Evolutionary conservation across 2,888 invertebrate genomes (phyloP), one percentile per base, ranked within the genome.

Genomic region (Epistrophe grossulariae): DNA sequence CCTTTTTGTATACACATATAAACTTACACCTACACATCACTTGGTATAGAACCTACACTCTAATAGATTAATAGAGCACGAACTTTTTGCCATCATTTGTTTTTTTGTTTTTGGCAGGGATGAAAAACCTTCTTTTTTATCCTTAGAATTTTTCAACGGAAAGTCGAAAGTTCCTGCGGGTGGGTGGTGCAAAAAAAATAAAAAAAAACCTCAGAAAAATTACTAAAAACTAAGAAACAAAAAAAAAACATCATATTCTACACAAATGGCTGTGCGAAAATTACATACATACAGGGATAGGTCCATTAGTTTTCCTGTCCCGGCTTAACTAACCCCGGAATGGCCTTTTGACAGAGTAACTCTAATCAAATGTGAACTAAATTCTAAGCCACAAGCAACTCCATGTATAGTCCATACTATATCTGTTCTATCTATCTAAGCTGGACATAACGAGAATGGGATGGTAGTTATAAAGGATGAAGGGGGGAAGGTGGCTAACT

Each of bases 301-400:
- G 66, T 72, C 77, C 81, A 85, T 85, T 85, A 85, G 77, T 85
- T 81, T 85, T 77, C 72, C 81, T 85, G 81, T 85, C 77, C 84
- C 55, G 68, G 45, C 80, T 77, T 81, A 68, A 81, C 77, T 72
- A 62, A 80, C 77, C 73, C 72, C 64, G 68, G 79, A 74, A 79
- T 87, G 74, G 60, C 79, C 79, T 79, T 79, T 79, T 87, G 83
- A 87, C 87, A 68, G 76, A 83, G 87, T 76, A 68, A 87, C 79
- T 79, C 74, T 76, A 71, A 87, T 87, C 73, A 74, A 87, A 85
- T 79, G 64, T 66, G 79, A 73, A 62, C 74, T 71, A 83, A 74
- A 72, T 76, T 72, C 70, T 57, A 40, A 72, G 43, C 73, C 74
- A 68, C 73, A 59, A 59, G 48, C 50, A 57, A 79, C 68, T 59